Evolutionary conservation across 2,797 vertebrate genomes (phyloP).

Genomic region (Ctenopoma multispine): DNA sequence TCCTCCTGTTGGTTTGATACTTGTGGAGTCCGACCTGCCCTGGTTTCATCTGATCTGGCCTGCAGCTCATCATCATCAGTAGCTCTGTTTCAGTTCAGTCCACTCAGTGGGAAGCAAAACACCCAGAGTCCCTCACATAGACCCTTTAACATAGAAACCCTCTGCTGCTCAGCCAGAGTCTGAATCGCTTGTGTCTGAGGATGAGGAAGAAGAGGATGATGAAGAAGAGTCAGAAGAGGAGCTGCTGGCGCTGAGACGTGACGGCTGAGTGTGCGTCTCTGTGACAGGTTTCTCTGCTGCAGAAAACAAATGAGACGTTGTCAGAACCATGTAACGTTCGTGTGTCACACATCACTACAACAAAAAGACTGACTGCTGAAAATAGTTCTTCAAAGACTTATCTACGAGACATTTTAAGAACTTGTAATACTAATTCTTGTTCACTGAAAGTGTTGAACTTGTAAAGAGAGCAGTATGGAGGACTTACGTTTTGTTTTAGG

Average conservation of each 20-base stretch:
- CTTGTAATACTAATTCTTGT: too few species aligned
- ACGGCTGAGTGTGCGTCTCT: conserved; percentile 81
- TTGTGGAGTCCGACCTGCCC: conserved; percentile 21
- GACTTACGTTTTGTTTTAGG: conserved; percentile 89
- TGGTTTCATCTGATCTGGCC: conserved; percentile 31
- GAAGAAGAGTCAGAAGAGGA: conserved; percentile 93
- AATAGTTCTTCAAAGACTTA: too few species aligned
- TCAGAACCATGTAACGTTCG: background rate
- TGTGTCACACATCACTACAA: too few species aligned
- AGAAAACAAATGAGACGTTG: background rate
- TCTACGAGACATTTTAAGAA: too few species aligned
- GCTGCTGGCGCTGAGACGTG: conserved; percentile 92
- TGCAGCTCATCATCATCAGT: conserved; percentile 47
- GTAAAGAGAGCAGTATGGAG: background rate
- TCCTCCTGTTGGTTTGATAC: conserved; percentile 3
- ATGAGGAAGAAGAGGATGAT: conserved; percentile 91
- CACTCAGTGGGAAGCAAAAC: conserved; percentile 20
- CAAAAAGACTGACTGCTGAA: too few species aligned
- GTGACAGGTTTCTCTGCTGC: conserved; percentile 87
- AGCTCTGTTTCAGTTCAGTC: conserved; percentile 58
- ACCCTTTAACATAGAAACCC: conserved; percentile 8
- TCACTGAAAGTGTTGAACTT: too few species aligned
- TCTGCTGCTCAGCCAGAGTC: conserved; percentile 84
- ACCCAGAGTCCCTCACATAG: background rate
- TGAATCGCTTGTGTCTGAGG: conserved; percentile 94